phyloP scores from a whole-genome alignment of 2,797 vertebrate species.

The Heliangelus exortis region DNA sequence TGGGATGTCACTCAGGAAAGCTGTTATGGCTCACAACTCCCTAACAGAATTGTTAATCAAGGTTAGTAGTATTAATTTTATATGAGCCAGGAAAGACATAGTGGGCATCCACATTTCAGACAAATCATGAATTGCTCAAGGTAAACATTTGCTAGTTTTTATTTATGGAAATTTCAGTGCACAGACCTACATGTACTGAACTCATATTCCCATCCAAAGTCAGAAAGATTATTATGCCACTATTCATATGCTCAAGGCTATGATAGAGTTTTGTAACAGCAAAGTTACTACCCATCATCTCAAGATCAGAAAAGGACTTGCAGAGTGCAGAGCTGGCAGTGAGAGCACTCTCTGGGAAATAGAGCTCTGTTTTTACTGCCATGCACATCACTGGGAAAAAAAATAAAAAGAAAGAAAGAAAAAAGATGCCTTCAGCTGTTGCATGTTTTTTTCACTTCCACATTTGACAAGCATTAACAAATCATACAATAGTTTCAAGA shows the following conservation, averaged over 20 bases:
- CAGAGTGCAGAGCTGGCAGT: background rate
- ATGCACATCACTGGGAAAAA: background rate
- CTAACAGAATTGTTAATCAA: background rate
- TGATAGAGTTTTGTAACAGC: background rate
- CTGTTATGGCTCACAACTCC: background rate
- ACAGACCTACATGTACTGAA: background rate
- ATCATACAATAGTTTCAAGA: background rate
- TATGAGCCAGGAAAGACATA: background rate
- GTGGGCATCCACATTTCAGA: background rate
- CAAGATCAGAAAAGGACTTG: background rate
- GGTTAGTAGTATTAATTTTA: background rate
- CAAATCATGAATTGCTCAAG: background rate
- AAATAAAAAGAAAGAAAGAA: background rate
- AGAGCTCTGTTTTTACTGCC: background rate
- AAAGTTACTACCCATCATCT: background rate
- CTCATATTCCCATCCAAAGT: background rate
- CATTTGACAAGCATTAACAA: background rate
- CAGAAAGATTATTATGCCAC: background rate
- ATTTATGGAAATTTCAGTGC: background rate
- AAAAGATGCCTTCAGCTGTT: background rate
- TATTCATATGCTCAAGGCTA: background rate
- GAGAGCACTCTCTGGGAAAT: background rate
- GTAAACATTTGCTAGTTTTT: background rate
- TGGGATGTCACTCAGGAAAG: background rate
- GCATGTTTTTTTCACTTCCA: background rate